These are phyloP conservation scores for Drosophila bifasciata DNA, from an alignment of 1,140 invertebrate species.

Conservation along the genomic window DNA sequence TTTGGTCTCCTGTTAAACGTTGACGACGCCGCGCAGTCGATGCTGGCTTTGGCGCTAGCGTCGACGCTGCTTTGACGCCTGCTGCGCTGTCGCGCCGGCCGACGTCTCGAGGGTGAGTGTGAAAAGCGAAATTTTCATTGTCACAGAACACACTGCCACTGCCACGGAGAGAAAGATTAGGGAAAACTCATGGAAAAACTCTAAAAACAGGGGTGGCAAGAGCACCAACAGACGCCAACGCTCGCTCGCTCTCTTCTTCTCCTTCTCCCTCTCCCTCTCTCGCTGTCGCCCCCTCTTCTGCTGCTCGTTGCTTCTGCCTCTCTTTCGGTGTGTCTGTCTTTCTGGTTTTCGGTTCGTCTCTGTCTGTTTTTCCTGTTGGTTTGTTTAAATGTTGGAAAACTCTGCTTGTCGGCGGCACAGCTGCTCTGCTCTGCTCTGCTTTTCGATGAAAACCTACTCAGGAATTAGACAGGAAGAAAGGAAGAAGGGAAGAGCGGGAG, in stretches of 20 bases:
- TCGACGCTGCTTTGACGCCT: too few relatives aligned
- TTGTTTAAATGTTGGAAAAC: slow-evolving; percentile 44
- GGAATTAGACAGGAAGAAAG: neutral
- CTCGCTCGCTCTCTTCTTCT: neutral
- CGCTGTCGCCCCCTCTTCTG: too few relatives aligned
- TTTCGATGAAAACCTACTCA: slow-evolving; percentile 15
- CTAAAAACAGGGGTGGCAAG: slow-evolving; percentile 39
- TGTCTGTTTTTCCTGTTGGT: slow-evolving; percentile 19
- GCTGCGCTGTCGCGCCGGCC: neutral
- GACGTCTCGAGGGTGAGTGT: slow-evolving; percentile 21
- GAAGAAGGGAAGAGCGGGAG: neutral
- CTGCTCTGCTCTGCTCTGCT: slow-evolving; percentile 20
- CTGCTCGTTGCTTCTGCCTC: neutral
- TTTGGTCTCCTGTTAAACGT: slow-evolving; percentile 6
- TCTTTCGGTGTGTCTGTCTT: neutral
- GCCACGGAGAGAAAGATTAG: slow-evolving; percentile 9
- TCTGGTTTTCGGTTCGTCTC: neutral
- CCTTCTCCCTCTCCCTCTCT: neutral
- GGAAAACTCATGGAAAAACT: slow-evolving; percentile 54
- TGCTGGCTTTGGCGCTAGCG: neutral
- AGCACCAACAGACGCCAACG: slow-evolving; percentile 1
- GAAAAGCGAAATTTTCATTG: slow-evolving; percentile 59
- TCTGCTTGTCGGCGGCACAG: slow-evolving; percentile 30
- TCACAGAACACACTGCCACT: slow-evolving; percentile 14
- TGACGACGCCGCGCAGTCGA: neutral